Conservation (phyloP, 2,113 vertebrate genomes). For the Hippolais icterina region DNA sequence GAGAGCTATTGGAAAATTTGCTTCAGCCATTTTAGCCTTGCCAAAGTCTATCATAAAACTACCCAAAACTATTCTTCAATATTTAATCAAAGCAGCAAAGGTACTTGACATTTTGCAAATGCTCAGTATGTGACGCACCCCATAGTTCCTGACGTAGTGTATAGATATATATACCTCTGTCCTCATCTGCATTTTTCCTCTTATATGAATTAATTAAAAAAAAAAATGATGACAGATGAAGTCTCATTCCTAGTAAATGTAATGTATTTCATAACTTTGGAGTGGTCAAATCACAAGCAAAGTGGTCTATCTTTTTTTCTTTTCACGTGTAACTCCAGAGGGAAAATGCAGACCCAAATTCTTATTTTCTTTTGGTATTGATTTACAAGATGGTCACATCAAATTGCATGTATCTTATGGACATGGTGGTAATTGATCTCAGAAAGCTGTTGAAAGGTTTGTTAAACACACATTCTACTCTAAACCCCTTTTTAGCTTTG, state of each 20-base stretch:
- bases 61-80: conserved; percentile 98
- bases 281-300: not conserved
- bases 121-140: conserved; percentile 51
- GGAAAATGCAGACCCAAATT: conserved; percentile 74
- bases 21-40: conserved; percentile 95
- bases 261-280: not conserved
- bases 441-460: conserved; percentile 72
- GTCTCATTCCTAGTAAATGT: not conserved
- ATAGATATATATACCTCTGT: not conserved
- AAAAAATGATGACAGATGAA: not conserved
- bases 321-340: not conserved
- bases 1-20: conserved; percentile 99
- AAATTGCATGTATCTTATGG: conserved; percentile 66
- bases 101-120: conserved; percentile 80
- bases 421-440: conserved; percentile 46
- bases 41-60: conserved; percentile 98
- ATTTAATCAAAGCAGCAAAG: conserved; percentile 96
- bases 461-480: not conserved
- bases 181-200: conserved; percentile 74
- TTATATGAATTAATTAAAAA: not conserved
- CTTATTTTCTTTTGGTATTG: conserved; percentile 13
- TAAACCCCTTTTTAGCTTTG: not conserved
- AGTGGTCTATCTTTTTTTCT: not conserved
- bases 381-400: not conserved
- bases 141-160: conserved; percentile 14